Conservation (phyloP, 2,797 vertebrate species). For the Artibeus lituratus region DNA sequence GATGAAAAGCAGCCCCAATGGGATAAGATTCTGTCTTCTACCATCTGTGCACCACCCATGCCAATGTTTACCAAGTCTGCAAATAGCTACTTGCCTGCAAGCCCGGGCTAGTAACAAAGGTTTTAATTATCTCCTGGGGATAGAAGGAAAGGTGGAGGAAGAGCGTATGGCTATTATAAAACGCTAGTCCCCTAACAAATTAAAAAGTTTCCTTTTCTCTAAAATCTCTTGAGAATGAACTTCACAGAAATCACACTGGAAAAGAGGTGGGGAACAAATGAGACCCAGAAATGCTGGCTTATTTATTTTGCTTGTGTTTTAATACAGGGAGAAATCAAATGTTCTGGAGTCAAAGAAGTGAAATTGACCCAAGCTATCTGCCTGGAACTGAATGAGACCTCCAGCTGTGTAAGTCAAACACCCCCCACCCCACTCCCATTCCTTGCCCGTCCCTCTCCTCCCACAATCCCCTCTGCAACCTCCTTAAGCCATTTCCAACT, state of each 20-base stretch:
- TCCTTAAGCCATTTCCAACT: background rate
- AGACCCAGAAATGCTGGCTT: background rate
- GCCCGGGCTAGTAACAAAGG: background rate
- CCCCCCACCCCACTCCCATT: background rate
- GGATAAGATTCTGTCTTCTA: background rate
- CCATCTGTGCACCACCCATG: background rate
- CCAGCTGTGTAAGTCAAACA: constrained; percentile 82
- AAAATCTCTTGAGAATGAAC: background rate
- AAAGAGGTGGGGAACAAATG: background rate
- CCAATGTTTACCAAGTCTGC: background rate
- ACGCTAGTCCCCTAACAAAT: background rate
- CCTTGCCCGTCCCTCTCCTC: background rate
- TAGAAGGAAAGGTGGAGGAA: background rate
- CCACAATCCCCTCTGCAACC: background rate
- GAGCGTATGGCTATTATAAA: background rate
- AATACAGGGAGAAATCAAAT: constrained; percentile 73
- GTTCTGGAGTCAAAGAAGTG: constrained; percentile 64
- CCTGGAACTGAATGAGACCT: constrained; percentile 73
- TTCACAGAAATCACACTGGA: background rate
- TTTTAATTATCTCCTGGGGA: background rate
- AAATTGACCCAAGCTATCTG: constrained; percentile 69
- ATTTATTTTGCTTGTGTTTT: background rate
- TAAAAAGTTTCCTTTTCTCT: constrained; percentile 1
- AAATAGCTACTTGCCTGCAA: background rate
- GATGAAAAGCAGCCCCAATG: background rate